Conservation (phyloP, 92 coral and sea anemone species). For the Virgularia gustaviana region DNA sequence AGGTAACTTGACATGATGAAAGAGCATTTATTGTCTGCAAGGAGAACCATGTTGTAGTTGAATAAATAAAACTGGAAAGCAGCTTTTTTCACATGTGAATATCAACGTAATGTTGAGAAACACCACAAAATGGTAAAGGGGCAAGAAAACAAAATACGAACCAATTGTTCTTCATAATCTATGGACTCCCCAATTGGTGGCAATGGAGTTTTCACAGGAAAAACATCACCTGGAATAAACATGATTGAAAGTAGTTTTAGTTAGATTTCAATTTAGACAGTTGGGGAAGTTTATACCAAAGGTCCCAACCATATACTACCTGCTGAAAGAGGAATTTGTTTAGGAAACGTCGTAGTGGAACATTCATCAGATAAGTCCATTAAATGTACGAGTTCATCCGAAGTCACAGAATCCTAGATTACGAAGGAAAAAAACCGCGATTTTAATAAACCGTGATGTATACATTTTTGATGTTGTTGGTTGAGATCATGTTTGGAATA, state of each 20-base stretch:
- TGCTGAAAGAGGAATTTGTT: not conserved
- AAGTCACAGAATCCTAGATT: slow-evolving; percentile 15
- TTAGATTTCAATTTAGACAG: too few species aligned
- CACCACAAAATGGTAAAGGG: not conserved
- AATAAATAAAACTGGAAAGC: too few species aligned
- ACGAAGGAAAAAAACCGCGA: not conserved
- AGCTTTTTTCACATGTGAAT: not conserved
- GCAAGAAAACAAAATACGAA: too few species aligned
- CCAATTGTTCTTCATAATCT: slow-evolving; percentile 44
- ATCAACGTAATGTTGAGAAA: not conserved
- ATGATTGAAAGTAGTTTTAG: too few species aligned
- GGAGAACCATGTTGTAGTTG: not conserved
- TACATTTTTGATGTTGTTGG: not conserved
- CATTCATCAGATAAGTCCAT: slow-evolving; percentile 15
- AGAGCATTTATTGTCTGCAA: slow-evolving; percentile 38
- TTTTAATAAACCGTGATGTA: not conserved
- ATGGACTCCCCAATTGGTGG: slow-evolving; percentile 74
- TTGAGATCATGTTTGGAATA: not conserved
- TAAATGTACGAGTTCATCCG: not conserved
- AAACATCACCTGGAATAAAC: too few species aligned
- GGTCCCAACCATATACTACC: too few species aligned
- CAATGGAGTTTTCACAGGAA: slow-evolving; percentile 67
- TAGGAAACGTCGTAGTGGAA: not conserved
- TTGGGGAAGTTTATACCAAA: too few species aligned
- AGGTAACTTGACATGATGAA: slow-evolving; percentile 80